Evolutionary conservation across 2,797 vertebrate genomes (phyloP).

Genomic region (Otolemur crassicaudatus): DNA sequence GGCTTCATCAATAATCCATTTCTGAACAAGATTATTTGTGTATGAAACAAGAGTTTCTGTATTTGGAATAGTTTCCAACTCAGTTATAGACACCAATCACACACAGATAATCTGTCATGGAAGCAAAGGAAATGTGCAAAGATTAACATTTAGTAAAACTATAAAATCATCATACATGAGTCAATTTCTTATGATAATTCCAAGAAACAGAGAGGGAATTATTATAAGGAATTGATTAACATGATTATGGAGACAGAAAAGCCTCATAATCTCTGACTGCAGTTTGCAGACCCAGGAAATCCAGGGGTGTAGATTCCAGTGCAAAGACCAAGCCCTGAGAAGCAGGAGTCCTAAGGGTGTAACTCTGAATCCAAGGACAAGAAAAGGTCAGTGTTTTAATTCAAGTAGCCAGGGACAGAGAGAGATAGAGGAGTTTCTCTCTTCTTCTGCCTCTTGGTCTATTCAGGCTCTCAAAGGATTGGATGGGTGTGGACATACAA

Average conservation of each 20-base stretch:
- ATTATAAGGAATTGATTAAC: neutral
- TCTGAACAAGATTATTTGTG: constrained; percentile 20
- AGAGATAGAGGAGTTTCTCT: neutral
- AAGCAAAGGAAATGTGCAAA: neutral
- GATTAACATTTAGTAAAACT: neutral
- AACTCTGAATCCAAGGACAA: neutral
- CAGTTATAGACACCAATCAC: neutral
- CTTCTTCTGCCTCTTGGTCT: neutral
- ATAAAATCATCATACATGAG: neutral
- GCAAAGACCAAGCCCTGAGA: neutral
- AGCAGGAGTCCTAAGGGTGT: neutral
- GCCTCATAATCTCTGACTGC: neutral
- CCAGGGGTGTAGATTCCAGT: neutral
- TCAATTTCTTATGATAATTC: neutral
- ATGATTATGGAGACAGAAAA: neutral
- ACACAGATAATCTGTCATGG: neutral
- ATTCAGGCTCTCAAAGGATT: neutral
- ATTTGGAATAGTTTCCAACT: constrained; percentile 19
- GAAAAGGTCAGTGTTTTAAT: neutral
- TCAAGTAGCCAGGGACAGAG: neutral
- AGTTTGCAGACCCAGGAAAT: neutral
- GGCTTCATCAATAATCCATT: constrained; percentile 30
- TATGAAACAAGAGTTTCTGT: neutral
- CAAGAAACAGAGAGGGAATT: neutral
- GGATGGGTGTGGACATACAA: no score